These are phyloP conservation scores for Monarcha castaneiventris DNA, from an alignment of 2,113 vertebrate genomes.

Conservation along the genomic window DNA sequence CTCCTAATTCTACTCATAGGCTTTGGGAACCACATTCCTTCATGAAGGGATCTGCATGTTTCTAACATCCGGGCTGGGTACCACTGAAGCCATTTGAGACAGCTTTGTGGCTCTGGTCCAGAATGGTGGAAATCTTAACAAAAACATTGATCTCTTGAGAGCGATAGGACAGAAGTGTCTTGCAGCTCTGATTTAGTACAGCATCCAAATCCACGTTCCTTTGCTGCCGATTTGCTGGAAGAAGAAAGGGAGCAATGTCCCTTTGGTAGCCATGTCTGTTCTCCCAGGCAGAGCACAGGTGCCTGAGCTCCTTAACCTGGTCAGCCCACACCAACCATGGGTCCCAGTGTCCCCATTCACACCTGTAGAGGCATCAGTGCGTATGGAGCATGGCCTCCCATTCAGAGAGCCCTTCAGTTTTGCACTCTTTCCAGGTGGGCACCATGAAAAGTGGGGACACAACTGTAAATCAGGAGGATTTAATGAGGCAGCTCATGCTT, in stretches of 20 bases:
- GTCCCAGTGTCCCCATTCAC: background rate
- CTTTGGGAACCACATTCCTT: background rate
- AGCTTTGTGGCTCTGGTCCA: background rate
- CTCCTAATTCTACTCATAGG: background rate
- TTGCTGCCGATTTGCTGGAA: background rate
- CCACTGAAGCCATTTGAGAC: background rate
- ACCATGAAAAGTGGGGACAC: background rate
- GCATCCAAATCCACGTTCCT: background rate
- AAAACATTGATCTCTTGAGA: background rate
- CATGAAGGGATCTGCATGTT: background rate
- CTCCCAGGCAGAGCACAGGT: background rate
- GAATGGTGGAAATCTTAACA: background rate
- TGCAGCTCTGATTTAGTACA: background rate
- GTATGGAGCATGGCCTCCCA: background rate
- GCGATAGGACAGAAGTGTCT: background rate
- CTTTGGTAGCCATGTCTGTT: background rate
- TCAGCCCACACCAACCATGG: rapidly evolving
- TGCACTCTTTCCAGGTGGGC: background rate
- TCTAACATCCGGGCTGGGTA: background rate
- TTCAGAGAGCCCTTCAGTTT: background rate
- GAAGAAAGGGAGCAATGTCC: background rate
- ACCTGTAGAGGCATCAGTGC: background rate
- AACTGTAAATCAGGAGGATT: background rate
- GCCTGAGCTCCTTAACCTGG: rapidly evolving
- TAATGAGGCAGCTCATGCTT: background rate